A percentile compares a stretch with the other conserved stretches of the same genome.
Evolutionary conservation across 1,140 invertebrate genomes (phyloP).

Genomic region (Pristionchus pacificus): DNA sequence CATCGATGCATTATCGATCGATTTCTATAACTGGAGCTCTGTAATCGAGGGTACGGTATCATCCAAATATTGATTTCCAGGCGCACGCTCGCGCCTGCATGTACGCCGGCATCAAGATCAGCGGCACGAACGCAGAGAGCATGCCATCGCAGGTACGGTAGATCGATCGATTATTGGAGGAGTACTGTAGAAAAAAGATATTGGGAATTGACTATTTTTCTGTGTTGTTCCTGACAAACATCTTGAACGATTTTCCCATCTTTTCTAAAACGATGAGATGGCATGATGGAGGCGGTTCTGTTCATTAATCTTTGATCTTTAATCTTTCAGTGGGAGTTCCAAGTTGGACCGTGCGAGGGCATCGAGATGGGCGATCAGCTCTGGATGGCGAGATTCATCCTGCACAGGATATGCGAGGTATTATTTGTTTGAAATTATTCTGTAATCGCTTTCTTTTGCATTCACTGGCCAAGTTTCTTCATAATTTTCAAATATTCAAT

Average conservation of each 20-base stretch:
- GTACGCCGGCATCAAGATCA: constrained; percentile 79
- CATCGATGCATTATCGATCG: not conserved
- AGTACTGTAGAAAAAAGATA: too few species aligned
- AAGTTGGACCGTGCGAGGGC: constrained; percentile 67
- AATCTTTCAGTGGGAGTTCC: constrained; percentile 60
- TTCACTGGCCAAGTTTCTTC: too few species aligned
- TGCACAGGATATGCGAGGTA: constrained; percentile 74
- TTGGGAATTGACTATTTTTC: too few species aligned
- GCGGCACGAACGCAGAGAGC: constrained; percentile 85
- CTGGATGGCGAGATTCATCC: constrained; percentile 79
- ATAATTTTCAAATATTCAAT: too few species aligned
- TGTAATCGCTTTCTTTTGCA: too few species aligned
- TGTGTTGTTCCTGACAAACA: too few species aligned
- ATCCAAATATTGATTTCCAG: too few species aligned
- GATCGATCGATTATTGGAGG: not conserved
- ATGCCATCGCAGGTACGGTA: constrained; percentile 71
- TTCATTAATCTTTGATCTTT: not conserved
- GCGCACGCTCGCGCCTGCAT: constrained; percentile 72
- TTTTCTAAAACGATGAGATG: too few species aligned
- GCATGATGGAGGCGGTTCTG: too few species aligned
- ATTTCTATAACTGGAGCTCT: too few species aligned
- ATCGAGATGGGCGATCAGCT: constrained; percentile 79
- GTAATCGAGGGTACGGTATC: too few species aligned
- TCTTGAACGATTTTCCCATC: too few species aligned
- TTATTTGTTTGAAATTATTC: not conserved